Evolutionary conservation across 2,113 vertebrate genomes (phyloP).

Genomic region (Pangasianodon hypophthalmus): DNA sequence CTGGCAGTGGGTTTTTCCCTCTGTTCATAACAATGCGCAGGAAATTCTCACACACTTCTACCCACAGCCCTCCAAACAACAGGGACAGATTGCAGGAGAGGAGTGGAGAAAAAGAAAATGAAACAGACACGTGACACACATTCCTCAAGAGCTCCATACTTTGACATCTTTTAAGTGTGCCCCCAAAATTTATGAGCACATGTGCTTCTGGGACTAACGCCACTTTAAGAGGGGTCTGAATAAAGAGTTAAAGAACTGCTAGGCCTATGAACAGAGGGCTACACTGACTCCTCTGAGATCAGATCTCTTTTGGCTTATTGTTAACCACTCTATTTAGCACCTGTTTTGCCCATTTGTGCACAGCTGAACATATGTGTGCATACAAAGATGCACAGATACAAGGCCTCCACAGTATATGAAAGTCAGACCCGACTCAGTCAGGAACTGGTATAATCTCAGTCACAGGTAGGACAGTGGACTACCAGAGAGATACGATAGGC

Average conservation of each 20-base stretch:
- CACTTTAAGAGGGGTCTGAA: constrained; percentile 6
- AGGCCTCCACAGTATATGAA: neutral
- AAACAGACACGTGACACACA: constrained; percentile 17
- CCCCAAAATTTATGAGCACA: constrained; percentile 14
- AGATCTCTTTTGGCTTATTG: constrained; percentile 22
- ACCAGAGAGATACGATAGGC: neutral
- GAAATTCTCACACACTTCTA: constrained; percentile 34
- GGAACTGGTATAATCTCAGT: neutral
- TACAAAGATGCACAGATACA: neutral
- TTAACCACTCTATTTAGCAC: constrained; percentile 33
- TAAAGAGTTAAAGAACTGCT: constrained; percentile 6
- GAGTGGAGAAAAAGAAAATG: neutral
- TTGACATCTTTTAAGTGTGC: neutral
- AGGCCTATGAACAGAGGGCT: neutral
- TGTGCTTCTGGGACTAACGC: neutral
- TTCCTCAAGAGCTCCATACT: constrained; percentile 4
- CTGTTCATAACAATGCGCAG: constrained; percentile 14
- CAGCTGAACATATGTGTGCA: constrained; percentile 13
- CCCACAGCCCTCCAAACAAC: neutral
- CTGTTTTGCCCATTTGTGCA: neutral
- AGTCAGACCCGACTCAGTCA: neutral
- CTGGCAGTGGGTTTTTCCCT: neutral
- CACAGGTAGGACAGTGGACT: neutral
- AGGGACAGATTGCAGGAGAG: constrained; percentile 9
- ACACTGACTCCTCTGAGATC: constrained; percentile 21